phyloP scores from a whole-genome alignment of 30 jellyfish, hydroid and myxozoan species.

The Aurelia aurita complex sp. Pacific region DNA sequence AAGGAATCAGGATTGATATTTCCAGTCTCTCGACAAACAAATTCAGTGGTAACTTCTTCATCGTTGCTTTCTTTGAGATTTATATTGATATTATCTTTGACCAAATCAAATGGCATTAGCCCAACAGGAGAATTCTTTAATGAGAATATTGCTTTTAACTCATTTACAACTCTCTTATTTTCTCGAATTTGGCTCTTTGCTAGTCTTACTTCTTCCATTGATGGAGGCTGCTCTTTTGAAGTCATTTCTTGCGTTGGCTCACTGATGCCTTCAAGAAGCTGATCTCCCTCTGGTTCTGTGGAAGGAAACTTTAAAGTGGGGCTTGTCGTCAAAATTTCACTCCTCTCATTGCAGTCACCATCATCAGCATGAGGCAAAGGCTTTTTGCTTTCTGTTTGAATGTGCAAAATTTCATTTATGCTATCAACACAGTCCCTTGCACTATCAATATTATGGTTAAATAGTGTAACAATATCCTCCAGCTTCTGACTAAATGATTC shows the following conservation, averaged over 20 bases:
- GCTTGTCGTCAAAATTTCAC: neutral
- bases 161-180: conserved; percentile 37
- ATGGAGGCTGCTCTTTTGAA: neutral
- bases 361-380: neutral
- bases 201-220: neutral
- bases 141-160: conserved; percentile 39
- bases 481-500: neutral
- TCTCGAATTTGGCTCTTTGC: conserved; percentile 31
- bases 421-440: conserved; percentile 32
- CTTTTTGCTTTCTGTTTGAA: neutral
- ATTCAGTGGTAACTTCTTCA: neutral
- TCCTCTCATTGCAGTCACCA: neutral
- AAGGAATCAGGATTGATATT: neutral
- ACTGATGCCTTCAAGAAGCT: conserved; percentile 50
- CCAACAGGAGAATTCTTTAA: conserved; percentile 61
- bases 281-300: conserved; percentile 43
- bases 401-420: neutral
- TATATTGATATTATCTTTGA: conserved; percentile 11
- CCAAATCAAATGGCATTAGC: conserved; percentile 42
- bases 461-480: neutral
- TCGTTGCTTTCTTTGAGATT: neutral
- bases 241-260: neutral
- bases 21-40: neutral
- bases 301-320: neutral
- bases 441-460: conserved; percentile 30